A percentile compares a stretch with the other conserved stretches of the same genome.
Conservation (phyloP, 2,113 vertebrate genomes). For the Egretta garzetta region DNA sequence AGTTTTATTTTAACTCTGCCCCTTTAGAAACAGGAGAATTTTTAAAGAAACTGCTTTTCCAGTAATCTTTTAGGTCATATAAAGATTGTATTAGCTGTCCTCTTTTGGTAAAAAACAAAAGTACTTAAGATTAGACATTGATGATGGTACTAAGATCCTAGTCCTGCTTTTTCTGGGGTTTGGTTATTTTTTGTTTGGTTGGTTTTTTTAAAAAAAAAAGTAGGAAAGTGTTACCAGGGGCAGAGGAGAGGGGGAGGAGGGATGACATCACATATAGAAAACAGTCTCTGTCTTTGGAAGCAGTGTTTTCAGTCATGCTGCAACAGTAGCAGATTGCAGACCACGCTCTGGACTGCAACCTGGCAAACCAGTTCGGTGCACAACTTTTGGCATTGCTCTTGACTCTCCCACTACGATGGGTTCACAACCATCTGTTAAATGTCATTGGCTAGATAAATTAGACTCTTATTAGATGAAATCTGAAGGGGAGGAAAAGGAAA, state of each 20-base stretch:
- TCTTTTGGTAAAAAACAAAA: not conserved
- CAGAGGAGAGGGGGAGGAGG: accelerated
- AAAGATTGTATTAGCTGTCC: not conserved
- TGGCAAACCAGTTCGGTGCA: not conserved
- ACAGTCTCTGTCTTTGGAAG: not conserved
- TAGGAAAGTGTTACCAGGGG: not conserved
- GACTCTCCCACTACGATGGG: not conserved
- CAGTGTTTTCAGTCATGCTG: accelerated
- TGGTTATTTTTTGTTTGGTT: no score
- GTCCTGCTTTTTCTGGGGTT: no score
- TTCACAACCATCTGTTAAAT: not conserved
- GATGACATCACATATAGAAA: not conserved
- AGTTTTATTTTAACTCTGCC: not conserved
- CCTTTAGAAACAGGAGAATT: not conserved
- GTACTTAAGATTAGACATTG: not conserved
- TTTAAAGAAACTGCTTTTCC: not conserved
- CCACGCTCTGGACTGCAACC: not conserved
- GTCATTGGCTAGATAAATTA: not conserved
- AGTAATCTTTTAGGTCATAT: not conserved
- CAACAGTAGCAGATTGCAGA: not conserved
- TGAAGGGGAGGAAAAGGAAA: not conserved
- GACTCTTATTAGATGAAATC: not conserved
- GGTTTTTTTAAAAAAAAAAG: not conserved
- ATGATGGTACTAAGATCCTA: no score
- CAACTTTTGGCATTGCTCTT: not conserved